Evolutionary conservation across 2,888 invertebrate species (phyloP), one percentile per base, ranked within the genome.

Genomic region (Omphaloscelis lunosa): DNA sequence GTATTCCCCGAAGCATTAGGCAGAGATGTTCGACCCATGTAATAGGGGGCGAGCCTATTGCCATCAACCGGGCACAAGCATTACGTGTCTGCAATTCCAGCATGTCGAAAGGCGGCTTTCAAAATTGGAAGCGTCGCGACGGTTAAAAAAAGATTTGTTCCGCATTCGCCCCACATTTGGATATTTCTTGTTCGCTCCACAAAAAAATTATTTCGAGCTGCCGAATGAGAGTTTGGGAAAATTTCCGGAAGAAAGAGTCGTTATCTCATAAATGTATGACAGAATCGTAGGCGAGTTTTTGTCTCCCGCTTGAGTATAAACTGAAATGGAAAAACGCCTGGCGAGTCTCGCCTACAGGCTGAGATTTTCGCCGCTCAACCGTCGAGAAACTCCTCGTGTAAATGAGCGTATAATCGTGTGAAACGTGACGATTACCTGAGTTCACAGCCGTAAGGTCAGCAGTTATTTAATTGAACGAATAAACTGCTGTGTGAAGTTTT

Each of bases 371-470:
- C 71, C 9, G 11, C 27, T 51, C 17, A 3, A 29, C 7, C 5
- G 23, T 11, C 72, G 17, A 72, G 23, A 29, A 72, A 39, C 17
- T 39, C 17, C 29, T n/a, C 29, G 61, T 41, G 23, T 72, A n/a
- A 51, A 72, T 29, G 51, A 34, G 17, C 39, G 8, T 62, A 51
- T 23, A 3, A 62, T 62, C 53, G 41, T 29, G 12, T 53, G 6
- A 75, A 53, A 73, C 62, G 53, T 73, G 75, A 62, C 23, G 58
- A 56, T 53, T 72, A 72, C 48, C 62, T 4, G 56, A n/a, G 66
- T 34, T n/a, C 34, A 17, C 6, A 39, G 29, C 66, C 15, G 5
- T 41, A 67, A 78, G 62, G 72, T 62, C 78, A 56, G 23, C 59
- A 27, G 8, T n/a, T 62, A 23, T 72, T 67, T 72, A 48, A 62